Evolutionary conservation across 1,140 invertebrate species (phyloP).

Genomic region (Aethina tumida): DNA sequence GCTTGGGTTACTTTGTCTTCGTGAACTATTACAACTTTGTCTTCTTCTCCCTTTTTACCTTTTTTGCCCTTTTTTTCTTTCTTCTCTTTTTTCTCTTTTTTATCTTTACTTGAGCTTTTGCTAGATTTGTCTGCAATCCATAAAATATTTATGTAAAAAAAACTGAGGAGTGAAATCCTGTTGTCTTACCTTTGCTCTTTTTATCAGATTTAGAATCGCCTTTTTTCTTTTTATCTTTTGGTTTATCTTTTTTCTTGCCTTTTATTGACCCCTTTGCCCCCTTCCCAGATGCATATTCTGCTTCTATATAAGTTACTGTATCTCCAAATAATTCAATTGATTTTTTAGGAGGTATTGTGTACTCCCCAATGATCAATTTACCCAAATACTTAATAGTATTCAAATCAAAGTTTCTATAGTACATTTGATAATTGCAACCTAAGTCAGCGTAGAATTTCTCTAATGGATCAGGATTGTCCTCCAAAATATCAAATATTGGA

Average conservation of each 20-base stretch:
- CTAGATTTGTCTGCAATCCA: neutral
- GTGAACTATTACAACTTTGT: conserved; percentile 11
- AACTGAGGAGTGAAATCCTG: neutral
- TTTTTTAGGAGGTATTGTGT: conserved; percentile 35
- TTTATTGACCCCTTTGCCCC: conserved; percentile 9
- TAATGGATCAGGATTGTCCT: conserved; percentile 38
- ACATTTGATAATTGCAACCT: conserved; percentile 44
- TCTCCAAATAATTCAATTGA: conserved; percentile 41
- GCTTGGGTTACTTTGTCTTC: conserved; percentile 27
- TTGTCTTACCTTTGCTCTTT: conserved; percentile 3
- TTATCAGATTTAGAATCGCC: conserved; percentile 8
- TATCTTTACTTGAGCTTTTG: conserved; percentile 9
- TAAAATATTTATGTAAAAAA: neutral
- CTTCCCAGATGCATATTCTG: neutral
- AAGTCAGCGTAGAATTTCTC: conserved; percentile 45
- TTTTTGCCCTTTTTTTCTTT: conserved; percentile 20
- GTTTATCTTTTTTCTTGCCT: conserved; percentile 15
- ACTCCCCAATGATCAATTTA: conserved; percentile 45
- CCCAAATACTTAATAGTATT: conserved; percentile 42
- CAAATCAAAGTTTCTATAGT: conserved; percentile 43
- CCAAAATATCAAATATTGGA: conserved; percentile 15
- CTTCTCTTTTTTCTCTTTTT: conserved; percentile 14
- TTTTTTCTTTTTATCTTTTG: conserved; percentile 15
- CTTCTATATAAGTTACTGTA: conserved; percentile 18
- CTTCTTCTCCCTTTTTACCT: conserved; percentile 11